These are phyloP conservation scores for Epinotia demarniana DNA, from an alignment of 2,888 invertebrate genomes.

Conservation along the genomic window DNA sequence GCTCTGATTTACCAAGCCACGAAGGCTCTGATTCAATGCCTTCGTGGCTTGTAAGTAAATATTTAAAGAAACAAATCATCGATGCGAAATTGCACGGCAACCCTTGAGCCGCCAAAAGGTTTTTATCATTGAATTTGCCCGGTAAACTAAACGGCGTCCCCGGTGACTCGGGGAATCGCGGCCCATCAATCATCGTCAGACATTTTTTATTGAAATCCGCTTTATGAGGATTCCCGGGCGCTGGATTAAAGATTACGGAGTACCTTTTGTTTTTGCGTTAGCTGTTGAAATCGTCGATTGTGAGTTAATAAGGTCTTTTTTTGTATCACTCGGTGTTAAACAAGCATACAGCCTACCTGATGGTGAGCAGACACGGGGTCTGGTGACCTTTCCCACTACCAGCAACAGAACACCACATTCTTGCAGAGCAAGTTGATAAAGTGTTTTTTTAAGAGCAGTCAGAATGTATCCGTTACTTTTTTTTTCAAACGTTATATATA, in stretches of 20 bases:
- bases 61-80: constrained; percentile 32
- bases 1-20: constrained; percentile 20
- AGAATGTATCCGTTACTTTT: not conserved
- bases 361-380: no score
- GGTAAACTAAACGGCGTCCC: constrained; percentile 45
- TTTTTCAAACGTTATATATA: no score
- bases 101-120: constrained; percentile 32
- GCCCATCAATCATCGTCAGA: constrained; percentile 49
- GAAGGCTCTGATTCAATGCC: constrained; percentile 1
- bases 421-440: not conserved
- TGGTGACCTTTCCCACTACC: no score
- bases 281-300: constrained; percentile 15
- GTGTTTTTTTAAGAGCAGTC: not conserved
- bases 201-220: constrained; percentile 49
- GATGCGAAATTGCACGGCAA: constrained; percentile 26
- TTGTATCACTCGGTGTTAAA: no score
- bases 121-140: constrained; percentile 45
- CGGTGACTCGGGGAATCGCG: constrained; percentile 45
- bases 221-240: constrained; percentile 45
- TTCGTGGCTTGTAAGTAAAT: constrained; percentile 7
- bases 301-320: constrained; percentile 12
- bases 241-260: constrained; percentile 36
- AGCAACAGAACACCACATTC: no score
- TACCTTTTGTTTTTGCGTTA: constrained; percentile 40
- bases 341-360: no score